These are phyloP conservation scores for Corapipo altera DNA, from an alignment of 2,113 vertebrate species.

Conservation along the genomic window DNA sequence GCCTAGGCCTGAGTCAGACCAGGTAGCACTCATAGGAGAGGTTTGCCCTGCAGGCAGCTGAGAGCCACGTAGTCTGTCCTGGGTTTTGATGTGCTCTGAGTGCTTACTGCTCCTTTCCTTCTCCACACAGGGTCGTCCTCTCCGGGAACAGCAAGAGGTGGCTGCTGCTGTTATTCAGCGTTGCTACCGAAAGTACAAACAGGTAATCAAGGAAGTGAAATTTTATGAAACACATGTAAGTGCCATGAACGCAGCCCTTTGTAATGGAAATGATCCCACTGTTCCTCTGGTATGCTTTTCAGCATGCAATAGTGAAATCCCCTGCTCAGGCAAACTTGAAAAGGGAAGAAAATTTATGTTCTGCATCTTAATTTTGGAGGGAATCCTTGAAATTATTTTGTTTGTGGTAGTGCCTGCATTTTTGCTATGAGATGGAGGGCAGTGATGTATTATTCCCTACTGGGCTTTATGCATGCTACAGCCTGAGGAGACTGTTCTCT, in stretches of 20 bases:
- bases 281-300: background rate
- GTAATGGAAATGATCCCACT: background rate
- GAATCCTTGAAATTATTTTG: background rate
- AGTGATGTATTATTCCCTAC: background rate
- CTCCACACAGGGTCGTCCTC: slow-evolving; percentile 84
- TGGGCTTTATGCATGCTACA: background rate
- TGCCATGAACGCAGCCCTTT: background rate
- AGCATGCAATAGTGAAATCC: background rate
- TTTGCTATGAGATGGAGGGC: background rate
- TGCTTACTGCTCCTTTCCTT: background rate
- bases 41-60: background rate
- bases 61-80: background rate
- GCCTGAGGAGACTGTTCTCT: background rate
- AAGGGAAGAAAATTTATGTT: background rate
- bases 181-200: slow-evolving; percentile 98
- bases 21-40: background rate
- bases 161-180: slow-evolving; percentile 97
- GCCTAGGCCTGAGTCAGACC: background rate
- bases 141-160: slow-evolving; percentile 96
- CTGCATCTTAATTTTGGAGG: background rate
- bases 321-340: background rate
- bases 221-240: background rate
- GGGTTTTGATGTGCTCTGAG: background rate
- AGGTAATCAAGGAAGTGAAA: slow-evolving; percentile 78
- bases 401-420: background rate